Percentiles rank a stretch among this genome's conserved stretches.
These are phyloP conservation scores for Thera britannica DNA, from an alignment of 2,888 invertebrate genomes.

Conservation along the genomic window DNA sequence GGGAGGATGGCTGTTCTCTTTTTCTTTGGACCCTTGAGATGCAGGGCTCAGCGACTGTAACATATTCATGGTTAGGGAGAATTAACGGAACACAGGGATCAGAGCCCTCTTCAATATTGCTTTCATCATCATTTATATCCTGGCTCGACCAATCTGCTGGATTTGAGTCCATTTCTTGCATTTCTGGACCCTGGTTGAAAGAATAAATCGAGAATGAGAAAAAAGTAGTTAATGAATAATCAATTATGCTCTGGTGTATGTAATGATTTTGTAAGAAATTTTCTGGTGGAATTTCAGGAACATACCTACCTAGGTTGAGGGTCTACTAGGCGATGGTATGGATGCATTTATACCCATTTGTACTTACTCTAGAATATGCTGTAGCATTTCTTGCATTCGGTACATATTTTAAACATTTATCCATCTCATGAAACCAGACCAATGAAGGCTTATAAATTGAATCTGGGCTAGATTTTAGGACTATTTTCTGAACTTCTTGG, in stretches of 20 bases:
- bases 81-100: conserved; percentile 63
- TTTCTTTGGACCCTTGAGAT: conserved; percentile 40
- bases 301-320: too few species aligned
- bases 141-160: conserved; percentile 61
- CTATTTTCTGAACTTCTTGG: conserved; percentile 77
- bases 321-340: neutral
- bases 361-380: conserved; percentile 10
- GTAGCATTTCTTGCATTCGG: conserved; percentile 52
- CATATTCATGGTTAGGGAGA: conserved; percentile 59
- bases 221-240: too few species aligned
- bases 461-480: conserved; percentile 69
- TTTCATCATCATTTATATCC: conserved; percentile 48
- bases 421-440: conserved; percentile 77
- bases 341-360: neutral
- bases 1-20: conserved; percentile 45
- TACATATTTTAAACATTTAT: conserved; percentile 68
- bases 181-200: conserved; percentile 43
- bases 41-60: conserved; percentile 47
- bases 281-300: too few species aligned
- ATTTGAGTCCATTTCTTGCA: conserved; percentile 63
- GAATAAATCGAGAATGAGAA: too few species aligned
- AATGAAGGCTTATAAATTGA: conserved; percentile 69
- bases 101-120: conserved; percentile 53
- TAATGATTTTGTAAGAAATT: too few species aligned
- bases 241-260: too few species aligned